Evolutionary conservation across 64 coral and sea anemone species (phyloP).

Genomic region (Platygyra sinensis): DNA sequence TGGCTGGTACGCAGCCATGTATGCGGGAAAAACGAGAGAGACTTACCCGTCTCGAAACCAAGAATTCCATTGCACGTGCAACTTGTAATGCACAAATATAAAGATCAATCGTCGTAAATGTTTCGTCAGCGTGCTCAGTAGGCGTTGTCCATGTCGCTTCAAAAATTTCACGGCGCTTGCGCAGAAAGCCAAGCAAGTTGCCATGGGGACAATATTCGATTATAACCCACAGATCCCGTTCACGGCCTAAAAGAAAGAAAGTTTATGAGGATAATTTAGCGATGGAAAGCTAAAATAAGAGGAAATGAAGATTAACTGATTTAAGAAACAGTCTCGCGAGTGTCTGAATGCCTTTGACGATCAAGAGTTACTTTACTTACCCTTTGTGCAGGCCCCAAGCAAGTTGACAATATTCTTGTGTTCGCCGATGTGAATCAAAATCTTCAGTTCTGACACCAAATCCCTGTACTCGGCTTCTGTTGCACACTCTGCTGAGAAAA

Average conservation of each 20-base stretch:
- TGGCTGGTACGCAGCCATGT: too few relatives aligned
- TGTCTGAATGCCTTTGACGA: too few relatives aligned
- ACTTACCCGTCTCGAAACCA: slow-evolving; percentile 62
- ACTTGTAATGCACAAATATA: slow-evolving; percentile 82
- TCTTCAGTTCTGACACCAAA: slow-evolving; percentile 91
- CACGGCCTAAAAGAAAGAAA: slow-evolving; percentile 46
- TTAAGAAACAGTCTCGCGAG: too few relatives aligned
- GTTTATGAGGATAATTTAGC: not conserved
- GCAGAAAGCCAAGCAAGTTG: slow-evolving; percentile 77
- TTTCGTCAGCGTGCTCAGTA: slow-evolving; percentile 77
- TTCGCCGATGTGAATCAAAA: slow-evolving; percentile 95
- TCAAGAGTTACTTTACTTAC: not conserved
- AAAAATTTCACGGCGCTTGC: slow-evolving; percentile 83
- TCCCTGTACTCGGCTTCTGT: slow-evolving; percentile 86
- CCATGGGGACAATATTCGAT: slow-evolving; percentile 89
- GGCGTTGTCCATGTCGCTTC: slow-evolving; percentile 68
- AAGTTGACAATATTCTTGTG: slow-evolving; percentile 98
- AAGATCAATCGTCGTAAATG: slow-evolving; percentile 71
- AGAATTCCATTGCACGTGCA: slow-evolving; percentile 83
- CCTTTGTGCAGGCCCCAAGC: slow-evolving; percentile 96
- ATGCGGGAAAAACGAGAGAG: too few relatives aligned
- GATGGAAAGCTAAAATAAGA: not conserved
- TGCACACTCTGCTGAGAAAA: slow-evolving; percentile 63
- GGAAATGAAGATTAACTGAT: too few relatives aligned
- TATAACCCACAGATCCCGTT: slow-evolving; percentile 80